Conservation (phyloP, 2,113 vertebrate genomes). For the Hyperopisus bebe region DNA sequence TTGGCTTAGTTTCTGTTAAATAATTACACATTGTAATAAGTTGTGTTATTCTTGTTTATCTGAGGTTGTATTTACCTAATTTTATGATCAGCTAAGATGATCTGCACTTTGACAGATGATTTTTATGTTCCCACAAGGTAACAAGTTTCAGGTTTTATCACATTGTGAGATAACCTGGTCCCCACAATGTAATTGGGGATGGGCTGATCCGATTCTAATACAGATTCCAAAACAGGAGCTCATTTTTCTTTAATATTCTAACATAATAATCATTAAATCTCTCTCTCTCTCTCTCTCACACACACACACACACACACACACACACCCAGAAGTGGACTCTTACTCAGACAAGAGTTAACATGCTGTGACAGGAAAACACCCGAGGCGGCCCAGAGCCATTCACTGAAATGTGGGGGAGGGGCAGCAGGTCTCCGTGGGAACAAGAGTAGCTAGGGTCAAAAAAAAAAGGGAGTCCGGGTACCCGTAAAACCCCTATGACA, state of each 20-base stretch:
- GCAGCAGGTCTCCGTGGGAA: not conserved
- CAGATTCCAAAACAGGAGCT: not conserved
- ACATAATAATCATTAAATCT: no score
- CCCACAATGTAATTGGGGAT: not conserved
- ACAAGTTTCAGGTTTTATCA: not conserved
- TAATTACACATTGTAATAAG: not conserved
- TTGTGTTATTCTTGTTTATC: not conserved
- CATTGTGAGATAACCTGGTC: not conserved
- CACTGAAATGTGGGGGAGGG: not conserved
- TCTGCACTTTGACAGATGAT: no score
- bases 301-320: not conserved
- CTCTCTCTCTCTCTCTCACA: no score
- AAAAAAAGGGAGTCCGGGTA: not conserved
- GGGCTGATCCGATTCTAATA: no score
- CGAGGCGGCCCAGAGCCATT: not conserved
- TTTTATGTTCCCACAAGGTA: no score
- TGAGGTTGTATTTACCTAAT: not conserved
- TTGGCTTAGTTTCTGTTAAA: not conserved
- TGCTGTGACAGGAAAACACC: conserved; percentile 6
- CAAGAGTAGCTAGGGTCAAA: not conserved
- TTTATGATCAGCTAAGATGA: not conserved
- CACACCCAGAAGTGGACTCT: not conserved
- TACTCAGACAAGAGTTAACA: not conserved
- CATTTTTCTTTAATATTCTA: no score
- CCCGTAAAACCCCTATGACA: not conserved